Evolutionary conservation across 2,888 invertebrate species (phyloP).

Genomic region (Suillia variegata): DNA sequence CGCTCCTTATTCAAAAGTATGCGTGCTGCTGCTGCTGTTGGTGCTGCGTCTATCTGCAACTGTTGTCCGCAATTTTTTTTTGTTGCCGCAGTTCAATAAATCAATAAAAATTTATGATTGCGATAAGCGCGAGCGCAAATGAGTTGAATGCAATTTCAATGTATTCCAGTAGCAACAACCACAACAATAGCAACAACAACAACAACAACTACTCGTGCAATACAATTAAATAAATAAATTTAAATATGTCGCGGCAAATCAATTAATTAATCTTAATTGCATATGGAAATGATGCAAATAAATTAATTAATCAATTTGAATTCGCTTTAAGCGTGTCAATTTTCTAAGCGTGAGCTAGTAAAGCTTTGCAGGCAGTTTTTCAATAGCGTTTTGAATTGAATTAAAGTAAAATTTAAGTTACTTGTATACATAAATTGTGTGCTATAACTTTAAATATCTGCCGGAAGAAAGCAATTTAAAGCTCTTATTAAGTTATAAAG

Average conservation of each 20-base stretch:
- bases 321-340: no score
- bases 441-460: no score
- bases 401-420: no score
- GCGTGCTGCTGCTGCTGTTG: no score
- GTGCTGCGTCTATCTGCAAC: neutral
- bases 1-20: no score
- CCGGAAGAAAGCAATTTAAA: no score
- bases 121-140: conserved; percentile 10
- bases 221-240: neutral
- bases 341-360: no score
- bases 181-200: neutral
- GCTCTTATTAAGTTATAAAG: no score
- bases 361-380: no score
- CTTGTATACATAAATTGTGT: no score
- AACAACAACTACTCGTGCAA: neutral
- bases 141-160: conserved; percentile 13
- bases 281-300: conserved; percentile 1
- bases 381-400: no score
- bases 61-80: neutral
- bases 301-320: conserved; percentile 5
- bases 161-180: conserved; percentile 1
- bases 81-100: conserved; percentile 15
- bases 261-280: conserved; percentile 21
- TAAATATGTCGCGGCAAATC: neutral
- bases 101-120: conserved; percentile 14